Percentiles rank a stretch among this genome's conserved stretches.
phyloP scores from a whole-genome alignment of 2,113 vertebrate species.

The Salvator merianae region DNA sequence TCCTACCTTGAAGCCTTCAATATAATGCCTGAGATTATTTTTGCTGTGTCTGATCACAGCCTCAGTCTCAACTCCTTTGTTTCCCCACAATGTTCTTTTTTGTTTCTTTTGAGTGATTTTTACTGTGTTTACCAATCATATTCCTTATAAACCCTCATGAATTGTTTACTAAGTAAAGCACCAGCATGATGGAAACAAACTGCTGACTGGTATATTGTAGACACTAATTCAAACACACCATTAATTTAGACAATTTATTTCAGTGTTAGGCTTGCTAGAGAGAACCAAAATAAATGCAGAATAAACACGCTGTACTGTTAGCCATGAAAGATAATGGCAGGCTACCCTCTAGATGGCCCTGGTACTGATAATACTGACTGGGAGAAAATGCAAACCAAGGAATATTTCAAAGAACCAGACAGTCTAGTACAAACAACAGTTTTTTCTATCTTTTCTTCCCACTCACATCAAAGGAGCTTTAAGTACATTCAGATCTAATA shows the following conservation, averaged over 20 bases:
- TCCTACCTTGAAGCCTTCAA: too few relatives aligned
- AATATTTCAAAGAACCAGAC: background rate
- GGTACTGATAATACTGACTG: constrained; percentile 8
- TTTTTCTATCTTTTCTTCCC: background rate
- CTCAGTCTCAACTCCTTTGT: background rate
- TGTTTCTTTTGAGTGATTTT: constrained; percentile 56
- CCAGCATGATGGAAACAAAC: constrained; percentile 31
- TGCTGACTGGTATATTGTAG: constrained; percentile 15
- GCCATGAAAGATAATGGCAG: constrained; percentile 11
- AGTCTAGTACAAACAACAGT: background rate
- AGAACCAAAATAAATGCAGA: constrained; percentile 30
- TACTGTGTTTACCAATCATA: constrained; percentile 29
- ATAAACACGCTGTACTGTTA: constrained; percentile 5
- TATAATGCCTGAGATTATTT: too few relatives aligned
- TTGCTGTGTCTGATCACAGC: too few relatives aligned
- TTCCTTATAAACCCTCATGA: constrained; percentile 54
- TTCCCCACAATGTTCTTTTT: constrained; percentile 51
- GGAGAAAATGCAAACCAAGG: constrained; percentile 25
- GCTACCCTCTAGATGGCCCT: constrained; percentile 12
- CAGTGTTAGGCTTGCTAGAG: background rate
- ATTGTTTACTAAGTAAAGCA: constrained; percentile 25
- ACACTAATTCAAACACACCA: constrained; percentile 27
- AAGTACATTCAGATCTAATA: background rate
- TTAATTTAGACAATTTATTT: constrained; percentile 15
- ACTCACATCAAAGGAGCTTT: background rate